Evolutionary conservation across 2,797 vertebrate species (phyloP), one percentile per base, ranked within the genome.

Genomic region (Acanthornis magna): DNA sequence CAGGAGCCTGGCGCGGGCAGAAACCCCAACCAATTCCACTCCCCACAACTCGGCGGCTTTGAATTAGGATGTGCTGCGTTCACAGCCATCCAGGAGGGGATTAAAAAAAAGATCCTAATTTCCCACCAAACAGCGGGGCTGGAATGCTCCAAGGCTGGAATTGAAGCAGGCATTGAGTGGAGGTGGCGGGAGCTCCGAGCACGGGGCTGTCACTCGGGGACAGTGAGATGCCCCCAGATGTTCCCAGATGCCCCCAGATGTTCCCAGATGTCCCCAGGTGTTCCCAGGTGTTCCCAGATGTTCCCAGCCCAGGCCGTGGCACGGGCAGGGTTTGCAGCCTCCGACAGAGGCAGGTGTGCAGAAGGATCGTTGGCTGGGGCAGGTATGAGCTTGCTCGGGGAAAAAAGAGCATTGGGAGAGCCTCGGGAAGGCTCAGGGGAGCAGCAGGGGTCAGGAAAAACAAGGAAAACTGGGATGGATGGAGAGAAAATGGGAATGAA

Each of bases 361-460:
- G 74, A 43, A 66, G 77, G n/a, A 8, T 10, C 4, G 14, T 0
- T 36, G 71, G 25, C 40, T 63, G 21, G 0, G 3, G 45, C 84
- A 81, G 54, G 89, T 5, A 22, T 5, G 2, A 85, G 22, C 87
- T 45, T 10, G 81, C 23, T 72, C 2, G 1, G 2, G 70, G 53
- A 84, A 74, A 30, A 32, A 36, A 50, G 16, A 66, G 60, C 16
- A 7, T 8, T 4, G 4, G 86, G 50, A 68, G 42, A 67, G 47
- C 26, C 72, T 10, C 4, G 72, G 68, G 22, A 45, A 75, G 67
- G 58, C 30, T 48, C 32, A 1, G 34, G 48, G 36, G 43, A 82
- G 48, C 9, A 30, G 38, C 1, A 22, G 58, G 6, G 47, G 48
- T 22, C 47, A 2, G 8, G 43, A 20, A 61, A 50, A 40, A 29